Base-by-base conservation (phyloP, 2,888 invertebrate genomes). In the Zhuqinia jingwanae region DNA sequence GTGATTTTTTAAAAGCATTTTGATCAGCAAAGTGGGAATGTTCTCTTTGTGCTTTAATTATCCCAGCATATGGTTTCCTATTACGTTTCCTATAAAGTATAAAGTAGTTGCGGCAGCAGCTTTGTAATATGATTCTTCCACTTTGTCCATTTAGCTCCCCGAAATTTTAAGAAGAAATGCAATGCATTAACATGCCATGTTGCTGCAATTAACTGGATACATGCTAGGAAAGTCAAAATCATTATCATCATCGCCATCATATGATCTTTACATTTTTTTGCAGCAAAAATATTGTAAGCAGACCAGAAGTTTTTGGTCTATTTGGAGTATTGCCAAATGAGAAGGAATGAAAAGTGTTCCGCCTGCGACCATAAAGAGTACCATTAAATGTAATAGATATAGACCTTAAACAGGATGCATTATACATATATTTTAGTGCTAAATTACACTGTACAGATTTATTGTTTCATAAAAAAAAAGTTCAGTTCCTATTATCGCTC, bases 301-400 rank as follows among this genome's bases (percentile, higher is more conserved):
- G 50, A 22, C 47, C 30, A 70, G 50, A 2, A 30, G 25, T 25
- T n/a, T n/a, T 25, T 65, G 79, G 65, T 79, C 65, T 65, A 68
- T 68, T 80, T 80, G 80, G 80, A 11, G 6, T 36, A 3, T n/a
- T 36, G 80, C 80, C 80, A 80, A 80, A 30, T 79, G 27, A n/a
- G n/a, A 50, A 47, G 75, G 20, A 17, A 53, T 53, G 27, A 75
- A 75, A 50, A 50, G 30, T 53, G 50, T 53, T 75, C 75, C 17
- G 25, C 45, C 3, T 22, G 25, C 45, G 68, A 68, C 22, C 47
- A 15, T 68, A 65, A 68, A 1, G 30, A n/a, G 2, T 17, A 8
- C 42, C 17, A 20, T 56, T 20, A 3, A 36, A 10, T 11, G 2
- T 11, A 56, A 56, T 20, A 10, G 17, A 20, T 56, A 8, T 8